phyloP scores from a whole-genome alignment of 1,140 invertebrate genomes.

The Sminthurides bifidus region DNA sequence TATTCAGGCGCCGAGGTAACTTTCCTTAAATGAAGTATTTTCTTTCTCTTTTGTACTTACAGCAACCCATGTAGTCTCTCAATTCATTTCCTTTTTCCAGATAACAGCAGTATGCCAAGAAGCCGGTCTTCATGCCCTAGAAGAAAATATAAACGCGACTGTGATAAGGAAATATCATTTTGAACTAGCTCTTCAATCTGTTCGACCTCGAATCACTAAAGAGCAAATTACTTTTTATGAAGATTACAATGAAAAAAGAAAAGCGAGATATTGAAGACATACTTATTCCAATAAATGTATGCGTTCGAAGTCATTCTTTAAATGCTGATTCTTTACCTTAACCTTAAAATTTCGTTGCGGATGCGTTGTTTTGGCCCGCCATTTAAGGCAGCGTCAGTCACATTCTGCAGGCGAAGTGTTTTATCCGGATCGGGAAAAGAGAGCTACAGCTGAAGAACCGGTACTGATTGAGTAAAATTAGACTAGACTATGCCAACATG shows the following conservation, averaged over 20 bases:
- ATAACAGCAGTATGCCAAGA: constrained; percentile 70
- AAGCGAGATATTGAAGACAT: too few species aligned
- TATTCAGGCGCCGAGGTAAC: constrained; percentile 80
- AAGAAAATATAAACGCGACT: constrained; percentile 51
- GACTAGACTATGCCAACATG: too few species aligned
- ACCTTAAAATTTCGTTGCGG: too few species aligned
- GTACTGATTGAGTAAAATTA: too few species aligned
- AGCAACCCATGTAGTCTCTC: neutral
- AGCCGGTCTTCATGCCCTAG: constrained; percentile 64
- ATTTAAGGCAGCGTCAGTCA: too few species aligned
- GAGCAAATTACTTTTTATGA: constrained; percentile 28
- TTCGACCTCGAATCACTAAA: constrained; percentile 51
- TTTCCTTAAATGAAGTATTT: constrained; percentile 2
- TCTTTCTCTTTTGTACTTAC: neutral
- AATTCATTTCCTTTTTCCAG: constrained; percentile 36
- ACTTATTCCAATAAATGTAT: too few species aligned
- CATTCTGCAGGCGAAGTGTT: too few species aligned
- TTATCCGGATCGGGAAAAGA: too few species aligned
- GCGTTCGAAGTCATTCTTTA: too few species aligned
- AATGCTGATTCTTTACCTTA: too few species aligned
- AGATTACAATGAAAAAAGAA: constrained; percentile 15
- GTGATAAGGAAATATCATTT: constrained; percentile 52
- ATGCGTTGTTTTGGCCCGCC: too few species aligned
- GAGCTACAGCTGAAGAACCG: too few species aligned
- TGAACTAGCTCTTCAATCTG: constrained; percentile 48